Conservation (phyloP, 2,888 invertebrate species). For the Argyresthia goedartella region DNA sequence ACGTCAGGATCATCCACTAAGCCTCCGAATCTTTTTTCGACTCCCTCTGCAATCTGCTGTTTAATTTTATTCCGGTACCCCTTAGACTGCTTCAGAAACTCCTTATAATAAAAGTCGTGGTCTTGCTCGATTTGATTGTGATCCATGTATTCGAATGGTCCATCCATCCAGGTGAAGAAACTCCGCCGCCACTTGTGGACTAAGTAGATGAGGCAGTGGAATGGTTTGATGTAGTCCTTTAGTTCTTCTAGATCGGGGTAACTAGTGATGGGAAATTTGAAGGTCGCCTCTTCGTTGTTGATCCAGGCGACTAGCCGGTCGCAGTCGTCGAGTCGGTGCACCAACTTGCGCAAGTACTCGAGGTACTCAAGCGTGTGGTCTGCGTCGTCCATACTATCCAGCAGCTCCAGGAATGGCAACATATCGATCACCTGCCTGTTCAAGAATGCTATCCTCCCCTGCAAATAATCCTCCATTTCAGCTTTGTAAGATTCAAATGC, state of each 20-base stretch:
- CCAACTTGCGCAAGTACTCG: slow-evolving; percentile 80
- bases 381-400: slow-evolving; percentile 89
- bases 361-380: slow-evolving; percentile 83
- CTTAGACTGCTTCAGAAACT: slow-evolving; percentile 84
- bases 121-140: slow-evolving; percentile 82
- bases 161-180: slow-evolving; percentile 92
- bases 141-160: slow-evolving; percentile 89
- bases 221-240: slow-evolving; percentile 78
- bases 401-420: slow-evolving; percentile 79
- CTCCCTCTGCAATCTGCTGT: slow-evolving; percentile 78
- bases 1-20: slow-evolving; percentile 83
- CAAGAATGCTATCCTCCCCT: slow-evolving; percentile 76
- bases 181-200: slow-evolving; percentile 81
- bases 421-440: slow-evolving; percentile 79
- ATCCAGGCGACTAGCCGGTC: slow-evolving; percentile 87
- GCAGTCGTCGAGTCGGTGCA: slow-evolving; percentile 80
- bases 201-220: slow-evolving; percentile 77
- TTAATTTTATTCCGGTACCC: slow-evolving; percentile 82
- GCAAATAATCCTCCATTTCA: slow-evolving; percentile 86
- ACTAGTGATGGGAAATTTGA: slow-evolving; percentile 82
- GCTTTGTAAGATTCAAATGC: slow-evolving; percentile 86
- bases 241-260: slow-evolving; percentile 87
- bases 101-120: slow-evolving; percentile 84
- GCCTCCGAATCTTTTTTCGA: slow-evolving; percentile 72
- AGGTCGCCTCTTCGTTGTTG: slow-evolving; percentile 88